Conservation (phyloP, 1,140 invertebrate genomes). For the Pogonomyrmex barbatus region DNA sequence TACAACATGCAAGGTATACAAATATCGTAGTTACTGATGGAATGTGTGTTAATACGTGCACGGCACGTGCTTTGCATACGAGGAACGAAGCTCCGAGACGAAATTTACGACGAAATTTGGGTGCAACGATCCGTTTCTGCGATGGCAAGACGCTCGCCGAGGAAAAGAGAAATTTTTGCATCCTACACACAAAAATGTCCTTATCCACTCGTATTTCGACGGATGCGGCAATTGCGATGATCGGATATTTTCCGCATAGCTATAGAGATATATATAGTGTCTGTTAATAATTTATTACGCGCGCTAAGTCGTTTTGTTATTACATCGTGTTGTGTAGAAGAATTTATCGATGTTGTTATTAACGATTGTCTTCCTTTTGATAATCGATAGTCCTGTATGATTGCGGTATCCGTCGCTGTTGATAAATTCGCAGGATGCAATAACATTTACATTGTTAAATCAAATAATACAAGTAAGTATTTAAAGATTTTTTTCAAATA, state of each 20-base stretch:
- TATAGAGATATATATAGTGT: conserved; percentile 35
- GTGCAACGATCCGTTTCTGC: conserved; percentile 60
- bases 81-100: neutral
- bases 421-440: conserved; percentile 1
- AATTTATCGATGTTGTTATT: conserved; percentile 49
- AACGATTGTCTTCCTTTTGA: conserved; percentile 39
- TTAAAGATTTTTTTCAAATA: neutral
- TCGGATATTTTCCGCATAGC: conserved; percentile 25
- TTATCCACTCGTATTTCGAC: neutral
- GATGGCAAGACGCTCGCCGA: conserved; percentile 9
- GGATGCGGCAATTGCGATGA: conserved; percentile 18
- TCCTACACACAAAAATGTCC: neutral
- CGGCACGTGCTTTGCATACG: conserved; percentile 10
- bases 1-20: neutral
- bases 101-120: conserved; percentile 13
- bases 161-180: neutral
- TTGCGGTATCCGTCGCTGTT: conserved; percentile 11
- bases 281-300: conserved; percentile 43
- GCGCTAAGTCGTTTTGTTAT: conserved; percentile 39
- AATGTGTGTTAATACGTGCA: conserved; percentile 20
- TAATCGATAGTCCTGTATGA: conserved; percentile 10
- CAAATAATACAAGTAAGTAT: neutral
- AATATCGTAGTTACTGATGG: conserved; percentile 47
- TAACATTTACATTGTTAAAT: neutral
- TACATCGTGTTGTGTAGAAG: conserved; percentile 32